Conservation (phyloP, 2,797 vertebrate genomes). For the Danio kyathit region DNA sequence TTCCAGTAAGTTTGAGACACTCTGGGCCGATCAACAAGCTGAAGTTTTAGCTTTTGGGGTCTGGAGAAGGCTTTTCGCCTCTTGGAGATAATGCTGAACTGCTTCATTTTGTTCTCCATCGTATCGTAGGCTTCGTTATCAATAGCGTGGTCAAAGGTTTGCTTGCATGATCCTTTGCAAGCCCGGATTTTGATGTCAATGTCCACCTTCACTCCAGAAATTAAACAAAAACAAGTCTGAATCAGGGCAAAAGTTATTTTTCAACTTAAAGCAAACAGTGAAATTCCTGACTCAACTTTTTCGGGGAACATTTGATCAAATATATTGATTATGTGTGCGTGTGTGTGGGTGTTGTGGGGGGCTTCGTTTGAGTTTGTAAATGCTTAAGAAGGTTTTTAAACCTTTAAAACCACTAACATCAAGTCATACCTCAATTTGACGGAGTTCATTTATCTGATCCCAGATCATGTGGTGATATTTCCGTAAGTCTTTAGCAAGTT, state of each 20-base stretch:
- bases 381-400: not conserved
- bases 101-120: constrained; percentile 74
- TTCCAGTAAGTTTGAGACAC: constrained; percentile 56
- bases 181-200: constrained; percentile 88
- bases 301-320: constrained; percentile 20
- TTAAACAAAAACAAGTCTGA: constrained; percentile 51
- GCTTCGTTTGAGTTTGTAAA: not conserved
- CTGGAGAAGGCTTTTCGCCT: constrained; percentile 13
- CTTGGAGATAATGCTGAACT: not conserved
- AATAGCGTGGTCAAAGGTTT: constrained; percentile 69
- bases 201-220: constrained; percentile 84
- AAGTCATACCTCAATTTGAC: constrained; percentile 69
- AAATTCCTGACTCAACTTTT: constrained; percentile 28
- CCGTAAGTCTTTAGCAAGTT: constrained; percentile 59
- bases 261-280: constrained; percentile 50
- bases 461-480: constrained; percentile 40
- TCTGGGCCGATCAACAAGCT: not conserved
- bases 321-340: constrained; percentile 12
- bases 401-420: not conserved
- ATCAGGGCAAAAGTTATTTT: constrained; percentile 49
- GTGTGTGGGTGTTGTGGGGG: not conserved
- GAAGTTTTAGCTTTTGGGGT: constrained; percentile 62
- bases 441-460: constrained; percentile 68
- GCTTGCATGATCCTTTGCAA: constrained; percentile 87
- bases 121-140: constrained; percentile 73